These are phyloP conservation scores for Dipodomys ordii DNA, from an alignment of 2,113 vertebrate genomes.

Conservation along the genomic window DNA sequence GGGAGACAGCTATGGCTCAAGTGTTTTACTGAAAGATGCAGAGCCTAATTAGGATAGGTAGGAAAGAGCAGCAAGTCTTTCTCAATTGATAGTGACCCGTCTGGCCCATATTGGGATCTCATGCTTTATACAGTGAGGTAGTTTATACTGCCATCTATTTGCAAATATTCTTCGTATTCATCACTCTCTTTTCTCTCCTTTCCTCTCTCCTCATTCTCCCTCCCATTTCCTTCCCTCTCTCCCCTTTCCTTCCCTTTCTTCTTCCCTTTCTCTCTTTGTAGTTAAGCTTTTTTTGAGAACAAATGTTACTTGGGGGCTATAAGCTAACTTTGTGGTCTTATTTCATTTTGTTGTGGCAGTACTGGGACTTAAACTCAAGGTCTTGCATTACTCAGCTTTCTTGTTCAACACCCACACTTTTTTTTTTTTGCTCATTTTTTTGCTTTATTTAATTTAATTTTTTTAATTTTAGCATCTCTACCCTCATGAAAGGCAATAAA, in stretches of 20 bases:
- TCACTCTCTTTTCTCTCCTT: background rate
- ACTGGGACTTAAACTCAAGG: too few relatives aligned
- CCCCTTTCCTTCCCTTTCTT: too few relatives aligned
- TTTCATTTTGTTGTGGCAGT: background rate
- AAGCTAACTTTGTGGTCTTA: constrained; percentile 11
- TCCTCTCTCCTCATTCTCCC: background rate
- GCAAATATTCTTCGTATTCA: background rate
- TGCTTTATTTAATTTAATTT: too few relatives aligned
- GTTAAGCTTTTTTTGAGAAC: too few relatives aligned
- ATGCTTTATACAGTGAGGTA: constrained; percentile 7
- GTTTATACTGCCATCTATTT: background rate
- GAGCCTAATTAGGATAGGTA: background rate
- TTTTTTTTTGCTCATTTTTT: too few relatives aligned
- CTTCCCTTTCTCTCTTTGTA: too few relatives aligned
- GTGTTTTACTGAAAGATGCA: background rate
- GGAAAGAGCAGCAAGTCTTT: constrained; percentile 9
- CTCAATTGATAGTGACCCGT: background rate
- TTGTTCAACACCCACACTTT: too few relatives aligned
- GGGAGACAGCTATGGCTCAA: background rate
- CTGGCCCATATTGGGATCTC: background rate
- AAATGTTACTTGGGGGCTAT: background rate
- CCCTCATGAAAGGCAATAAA: too few relatives aligned
- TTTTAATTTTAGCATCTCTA: too few relatives aligned
- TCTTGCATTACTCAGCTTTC: too few relatives aligned
- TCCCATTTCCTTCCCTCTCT: too few relatives aligned